Evolutionary conservation across 1,140 invertebrate species (phyloP), one percentile per base, ranked within the genome.

Genomic region (Euglossa dilemma): DNA sequence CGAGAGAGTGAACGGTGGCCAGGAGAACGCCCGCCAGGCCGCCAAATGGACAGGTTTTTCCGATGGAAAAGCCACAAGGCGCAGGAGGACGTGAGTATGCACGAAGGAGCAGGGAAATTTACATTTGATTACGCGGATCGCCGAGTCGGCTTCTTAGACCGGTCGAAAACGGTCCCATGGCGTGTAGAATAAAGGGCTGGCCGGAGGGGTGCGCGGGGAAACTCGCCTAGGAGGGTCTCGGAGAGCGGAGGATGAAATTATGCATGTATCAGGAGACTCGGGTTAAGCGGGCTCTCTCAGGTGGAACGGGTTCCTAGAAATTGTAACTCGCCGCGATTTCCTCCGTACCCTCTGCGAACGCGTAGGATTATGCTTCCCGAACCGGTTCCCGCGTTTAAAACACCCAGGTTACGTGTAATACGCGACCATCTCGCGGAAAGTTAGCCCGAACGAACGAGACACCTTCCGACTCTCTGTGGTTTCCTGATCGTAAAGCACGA

Each of bases 61-160:
- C 89, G 93, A 25, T 93, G 93, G 93, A 93, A 93, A 76, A 92
- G 92, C 84, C 91, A 93, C 84, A 93, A 92, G 89, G 84, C 90
- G 66, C 88, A 91, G 63, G 92, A 91, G n/a, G 89, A 93, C 57
- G 93, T 93, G 89, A 93, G 92, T 93, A 91, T 57, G 14, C 16
- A n/a, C 20, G 57, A n/a, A n/a, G 6, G 25, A n/a, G 14, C 23
- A 25, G 20, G 16, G 43, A 20, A 75, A 86, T 91, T 91, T 88
- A 63, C 74, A 88, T 87, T 85, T 63, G 79, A 89, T 91, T 91
- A 87, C 83, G 84, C 84, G 85, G 87, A 86, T 61, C 61, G 66
- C 52, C 12, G 64, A 73, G 78, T 83, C 64, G 71, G 67, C 70
- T 63, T 36, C 28, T 73, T 69, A 61, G 43, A 47, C 20, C 36